These are phyloP conservation scores for Drosophila obscura DNA, from an alignment of 1,140 invertebrate species.

Conservation along the genomic window DNA sequence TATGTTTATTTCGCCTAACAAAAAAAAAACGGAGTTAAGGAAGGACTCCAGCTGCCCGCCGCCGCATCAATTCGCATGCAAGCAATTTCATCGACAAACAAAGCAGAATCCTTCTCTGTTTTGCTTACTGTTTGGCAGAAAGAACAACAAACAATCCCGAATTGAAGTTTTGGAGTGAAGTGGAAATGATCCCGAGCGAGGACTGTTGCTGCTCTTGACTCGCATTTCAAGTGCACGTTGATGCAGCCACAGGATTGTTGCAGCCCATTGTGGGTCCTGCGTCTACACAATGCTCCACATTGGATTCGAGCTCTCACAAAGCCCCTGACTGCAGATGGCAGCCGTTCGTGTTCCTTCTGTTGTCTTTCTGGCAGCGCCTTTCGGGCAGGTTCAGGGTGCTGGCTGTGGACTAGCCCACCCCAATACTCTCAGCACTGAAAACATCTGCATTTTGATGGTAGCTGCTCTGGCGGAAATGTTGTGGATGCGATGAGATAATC, in stretches of 20 bases:
- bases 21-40: no score
- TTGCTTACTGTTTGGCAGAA: constrained; percentile 41
- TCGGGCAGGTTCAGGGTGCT: constrained; percentile 4
- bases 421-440: constrained; percentile 13
- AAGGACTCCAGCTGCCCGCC: background rate
- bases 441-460: constrained; percentile 35
- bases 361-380: constrained; percentile 6
- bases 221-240: constrained; percentile 74
- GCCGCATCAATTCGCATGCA: constrained; percentile 34
- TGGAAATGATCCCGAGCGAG: constrained; percentile 6
- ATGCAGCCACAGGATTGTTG: constrained; percentile 40
- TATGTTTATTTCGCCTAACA: no score
- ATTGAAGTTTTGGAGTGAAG: constrained; percentile 33
- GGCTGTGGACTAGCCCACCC: background rate
- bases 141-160: constrained; percentile 34
- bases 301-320: constrained; percentile 54
- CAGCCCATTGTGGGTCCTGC: constrained; percentile 21
- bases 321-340: constrained; percentile 69
- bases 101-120: constrained; percentile 37
- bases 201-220: constrained; percentile 65
- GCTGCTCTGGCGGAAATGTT: background rate
- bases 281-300: constrained; percentile 35
- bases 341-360: constrained; percentile 55
- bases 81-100: constrained; percentile 72
- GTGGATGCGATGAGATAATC: constrained; percentile 45